Evolutionary conservation across 1,140 invertebrate genomes (phyloP).

Genomic region (Lepidurus apus): DNA sequence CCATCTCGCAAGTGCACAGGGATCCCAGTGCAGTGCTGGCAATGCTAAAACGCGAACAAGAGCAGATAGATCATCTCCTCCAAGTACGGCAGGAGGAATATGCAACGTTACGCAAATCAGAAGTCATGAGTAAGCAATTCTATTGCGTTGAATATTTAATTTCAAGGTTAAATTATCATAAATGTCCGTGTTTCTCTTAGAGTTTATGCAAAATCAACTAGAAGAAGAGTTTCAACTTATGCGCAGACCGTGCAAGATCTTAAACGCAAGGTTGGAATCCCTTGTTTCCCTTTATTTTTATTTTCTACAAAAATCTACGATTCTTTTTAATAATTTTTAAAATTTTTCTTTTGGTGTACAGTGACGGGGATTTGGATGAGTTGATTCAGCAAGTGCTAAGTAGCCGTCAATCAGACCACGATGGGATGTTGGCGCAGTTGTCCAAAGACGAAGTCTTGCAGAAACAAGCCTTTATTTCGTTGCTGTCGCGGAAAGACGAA

Average conservation of each 20-base stretch:
- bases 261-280: not conserved
- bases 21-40: slow-evolving; percentile 8
- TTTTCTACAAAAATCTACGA: not conserved
- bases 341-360: slow-evolving; percentile 19
- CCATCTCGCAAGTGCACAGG: slow-evolving; percentile 5
- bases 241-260: not conserved
- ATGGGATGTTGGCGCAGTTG: slow-evolving; percentile 28
- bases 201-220: slow-evolving; percentile 28
- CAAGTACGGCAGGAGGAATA: slow-evolving; percentile 24
- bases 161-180: not conserved
- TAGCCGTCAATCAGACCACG: slow-evolving; percentile 28
- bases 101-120: slow-evolving; percentile 8
- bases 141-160: not conserved
- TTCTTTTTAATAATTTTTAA: not conserved
- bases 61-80: slow-evolving; percentile 17
- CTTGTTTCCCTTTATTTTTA: not conserved
- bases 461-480: slow-evolving; percentile 31
- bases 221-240: slow-evolving; percentile 27
- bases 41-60: slow-evolving; percentile 25
- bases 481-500: slow-evolving; percentile 30
- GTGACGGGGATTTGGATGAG: slow-evolving; percentile 19
- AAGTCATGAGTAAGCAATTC: not conserved
- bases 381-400: slow-evolving; percentile 28
- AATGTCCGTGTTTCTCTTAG: not conserved
- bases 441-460: slow-evolving; percentile 30